Percentiles rank a stretch among this genome's conserved stretches.
These are phyloP conservation scores for Diadegma fenestrale DNA, from an alignment of 2,888 invertebrate species.

Conservation along the genomic window DNA sequence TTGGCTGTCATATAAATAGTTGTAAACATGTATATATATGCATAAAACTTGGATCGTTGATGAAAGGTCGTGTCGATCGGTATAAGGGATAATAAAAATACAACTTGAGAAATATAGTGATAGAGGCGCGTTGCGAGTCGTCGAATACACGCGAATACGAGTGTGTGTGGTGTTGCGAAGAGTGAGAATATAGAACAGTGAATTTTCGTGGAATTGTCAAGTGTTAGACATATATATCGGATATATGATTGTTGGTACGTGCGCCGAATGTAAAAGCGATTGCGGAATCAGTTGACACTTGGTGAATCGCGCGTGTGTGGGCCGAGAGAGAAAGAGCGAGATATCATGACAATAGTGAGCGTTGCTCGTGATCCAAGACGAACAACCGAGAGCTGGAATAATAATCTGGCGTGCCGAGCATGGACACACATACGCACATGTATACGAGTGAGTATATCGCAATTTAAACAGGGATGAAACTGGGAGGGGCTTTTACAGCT, in stretches of 20 bases:
- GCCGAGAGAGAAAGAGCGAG: neutral
- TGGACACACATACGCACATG: neutral
- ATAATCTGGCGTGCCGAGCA: slow-evolving; percentile 31
- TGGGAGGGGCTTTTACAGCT: slow-evolving; percentile 53
- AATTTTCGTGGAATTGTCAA: slow-evolving; percentile 34
- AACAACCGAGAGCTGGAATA: slow-evolving; percentile 43
- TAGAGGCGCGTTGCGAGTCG: slow-evolving; percentile 5
- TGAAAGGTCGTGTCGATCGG: slow-evolving; percentile 67
- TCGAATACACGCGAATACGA: neutral
- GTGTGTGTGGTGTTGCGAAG: slow-evolving; percentile 6
- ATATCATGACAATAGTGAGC: neutral
- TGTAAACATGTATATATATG: neutral
- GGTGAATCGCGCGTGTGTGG: slow-evolving; percentile 27
- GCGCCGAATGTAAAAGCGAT: slow-evolving; percentile 54
- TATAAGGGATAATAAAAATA: slow-evolving; percentile 63
- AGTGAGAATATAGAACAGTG: neutral
- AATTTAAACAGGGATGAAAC: slow-evolving; percentile 16
- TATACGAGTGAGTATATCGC: neutral
- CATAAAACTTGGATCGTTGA: slow-evolving; percentile 4
- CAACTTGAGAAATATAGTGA: slow-evolving; percentile 54
- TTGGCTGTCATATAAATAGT: neutral
- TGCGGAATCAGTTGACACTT: slow-evolving; percentile 50
- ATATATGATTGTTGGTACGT: slow-evolving; percentile 34
- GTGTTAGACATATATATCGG: slow-evolving; percentile 9
- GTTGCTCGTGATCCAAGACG: slow-evolving; percentile 14